Evolutionary conservation across 2,113 vertebrate genomes (phyloP).

Genomic region (Pomatorhinus ruficollis): DNA sequence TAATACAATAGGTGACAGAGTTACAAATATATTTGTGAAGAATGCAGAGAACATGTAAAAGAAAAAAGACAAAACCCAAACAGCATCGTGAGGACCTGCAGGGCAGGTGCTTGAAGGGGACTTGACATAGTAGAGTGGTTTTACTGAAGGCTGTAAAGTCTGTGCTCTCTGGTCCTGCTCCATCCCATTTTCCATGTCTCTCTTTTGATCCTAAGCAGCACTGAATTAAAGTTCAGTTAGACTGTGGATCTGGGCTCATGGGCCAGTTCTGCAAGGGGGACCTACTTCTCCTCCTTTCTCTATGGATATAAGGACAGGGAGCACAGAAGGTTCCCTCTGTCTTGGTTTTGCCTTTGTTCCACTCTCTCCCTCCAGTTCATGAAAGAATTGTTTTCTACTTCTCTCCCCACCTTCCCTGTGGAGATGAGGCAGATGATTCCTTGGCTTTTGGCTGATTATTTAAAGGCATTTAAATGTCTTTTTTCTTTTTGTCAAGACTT

Average conservation of each 20-base stretch:
- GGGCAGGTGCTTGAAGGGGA: background rate
- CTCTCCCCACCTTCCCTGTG: background rate
- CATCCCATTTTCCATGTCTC: background rate
- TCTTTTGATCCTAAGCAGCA: background rate
- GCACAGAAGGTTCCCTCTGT: fast-evolving
- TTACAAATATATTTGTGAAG: background rate
- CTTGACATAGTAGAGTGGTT: background rate
- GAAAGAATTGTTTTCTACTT: background rate
- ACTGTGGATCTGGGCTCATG: fast-evolving
- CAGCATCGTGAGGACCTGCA: fast-evolving
- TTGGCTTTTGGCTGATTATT: background rate
- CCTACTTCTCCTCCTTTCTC: background rate
- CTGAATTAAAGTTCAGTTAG: background rate
- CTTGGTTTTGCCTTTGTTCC: background rate
- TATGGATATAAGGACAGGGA: fast-evolving
- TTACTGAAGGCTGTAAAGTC: background rate
- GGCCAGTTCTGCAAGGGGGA: background rate
- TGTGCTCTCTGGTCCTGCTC: background rate
- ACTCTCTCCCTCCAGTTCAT: fast-evolving
- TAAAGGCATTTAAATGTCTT: background rate
- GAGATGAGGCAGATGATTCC: background rate
- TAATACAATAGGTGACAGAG: fast-evolving
- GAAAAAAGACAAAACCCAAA: background rate
- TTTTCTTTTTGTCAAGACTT: background rate
- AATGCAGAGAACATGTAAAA: too few species aligned